Evolutionary conservation across 2,113 vertebrate species (phyloP).

Genomic region (Acrocephalus arundinaceus): DNA sequence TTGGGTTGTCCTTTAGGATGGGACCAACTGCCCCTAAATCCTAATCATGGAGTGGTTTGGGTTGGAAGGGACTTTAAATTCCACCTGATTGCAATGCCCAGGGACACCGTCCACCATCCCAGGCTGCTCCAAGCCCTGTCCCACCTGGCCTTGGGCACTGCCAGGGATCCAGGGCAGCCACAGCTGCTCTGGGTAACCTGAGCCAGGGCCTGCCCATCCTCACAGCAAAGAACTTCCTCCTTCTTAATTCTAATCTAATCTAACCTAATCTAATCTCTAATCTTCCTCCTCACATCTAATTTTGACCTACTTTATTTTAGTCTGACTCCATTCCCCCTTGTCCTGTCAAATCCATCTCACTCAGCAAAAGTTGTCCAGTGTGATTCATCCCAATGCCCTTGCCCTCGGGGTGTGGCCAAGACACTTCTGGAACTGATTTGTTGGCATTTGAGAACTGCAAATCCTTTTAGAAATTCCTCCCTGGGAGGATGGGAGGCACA

Average conservation of each 20-base stretch:
- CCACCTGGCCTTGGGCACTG: not conserved
- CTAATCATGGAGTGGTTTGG: not conserved
- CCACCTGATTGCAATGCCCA: not conserved
- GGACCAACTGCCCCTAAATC: not conserved
- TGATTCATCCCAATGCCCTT: not conserved
- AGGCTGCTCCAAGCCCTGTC: not conserved
- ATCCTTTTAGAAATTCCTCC: not conserved
- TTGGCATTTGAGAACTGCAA: not conserved
- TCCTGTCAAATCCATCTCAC: not conserved
- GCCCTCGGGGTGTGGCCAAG: not conserved
- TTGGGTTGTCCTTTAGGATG: not conserved
- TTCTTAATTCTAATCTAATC: not conserved
- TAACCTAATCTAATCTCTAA: not conserved
- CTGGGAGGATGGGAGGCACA: too few relatives aligned
- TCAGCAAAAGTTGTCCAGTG: not conserved
- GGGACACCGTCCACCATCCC: not conserved
- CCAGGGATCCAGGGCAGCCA: not conserved
- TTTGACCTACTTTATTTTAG: not conserved
- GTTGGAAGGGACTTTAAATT: not conserved
- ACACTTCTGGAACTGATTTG: not conserved
- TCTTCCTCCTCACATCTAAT: not conserved
- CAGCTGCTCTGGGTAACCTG: not conserved
- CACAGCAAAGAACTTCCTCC: not conserved
- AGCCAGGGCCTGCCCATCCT: rapidly evolving
- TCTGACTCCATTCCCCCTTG: not conserved